These are phyloP conservation scores for Anaspis maculata DNA, from an alignment of 2,888 invertebrate genomes.

Conservation along the genomic window DNA sequence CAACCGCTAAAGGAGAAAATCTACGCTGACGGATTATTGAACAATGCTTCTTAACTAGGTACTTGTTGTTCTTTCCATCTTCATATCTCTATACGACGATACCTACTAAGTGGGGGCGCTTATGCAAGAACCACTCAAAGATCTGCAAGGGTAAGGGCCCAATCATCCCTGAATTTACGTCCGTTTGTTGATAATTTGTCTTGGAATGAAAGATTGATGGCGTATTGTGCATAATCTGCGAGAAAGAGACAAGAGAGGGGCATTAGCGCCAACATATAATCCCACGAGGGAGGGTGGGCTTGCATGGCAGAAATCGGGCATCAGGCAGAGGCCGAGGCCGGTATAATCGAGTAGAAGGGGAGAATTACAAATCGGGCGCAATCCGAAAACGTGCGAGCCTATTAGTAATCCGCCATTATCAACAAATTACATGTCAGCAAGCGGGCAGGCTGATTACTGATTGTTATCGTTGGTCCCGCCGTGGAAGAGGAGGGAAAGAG, in stretches of 20 bases:
- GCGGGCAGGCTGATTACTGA: slow-evolving; percentile 27
- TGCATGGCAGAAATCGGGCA: too few relatives aligned
- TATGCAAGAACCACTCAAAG: too few relatives aligned
- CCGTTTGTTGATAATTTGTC: slow-evolving; percentile 7
- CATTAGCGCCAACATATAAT: slow-evolving; percentile 3
- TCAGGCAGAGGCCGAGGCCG: too few relatives aligned
- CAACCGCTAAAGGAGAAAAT: too few relatives aligned
- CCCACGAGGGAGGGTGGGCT: too few relatives aligned
- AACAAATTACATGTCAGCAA: slow-evolving; percentile 30
- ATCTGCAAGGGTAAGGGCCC: too few relatives aligned
- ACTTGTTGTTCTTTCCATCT: too few relatives aligned
- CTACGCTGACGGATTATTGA: too few relatives aligned
- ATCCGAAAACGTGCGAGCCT: slow-evolving; percentile 14
- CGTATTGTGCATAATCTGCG: slow-evolving; percentile 9
- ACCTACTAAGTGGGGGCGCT: too few relatives aligned
- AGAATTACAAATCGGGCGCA: slow-evolving; percentile 8
- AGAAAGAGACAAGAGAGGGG: not conserved
- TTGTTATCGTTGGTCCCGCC: slow-evolving; percentile 26
- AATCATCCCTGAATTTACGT: not conserved
- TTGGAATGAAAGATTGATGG: slow-evolving; percentile 10
- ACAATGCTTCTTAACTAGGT: too few relatives aligned
- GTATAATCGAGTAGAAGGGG: too few relatives aligned
- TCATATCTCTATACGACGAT: too few relatives aligned
- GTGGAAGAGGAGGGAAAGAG: slow-evolving; percentile 22
- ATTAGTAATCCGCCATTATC: slow-evolving; percentile 27